A percentile compares a stretch with the other conserved stretches of the same genome.
phyloP scores from a whole-genome alignment of 2,797 vertebrate species.

The Luscinia luscinia region DNA sequence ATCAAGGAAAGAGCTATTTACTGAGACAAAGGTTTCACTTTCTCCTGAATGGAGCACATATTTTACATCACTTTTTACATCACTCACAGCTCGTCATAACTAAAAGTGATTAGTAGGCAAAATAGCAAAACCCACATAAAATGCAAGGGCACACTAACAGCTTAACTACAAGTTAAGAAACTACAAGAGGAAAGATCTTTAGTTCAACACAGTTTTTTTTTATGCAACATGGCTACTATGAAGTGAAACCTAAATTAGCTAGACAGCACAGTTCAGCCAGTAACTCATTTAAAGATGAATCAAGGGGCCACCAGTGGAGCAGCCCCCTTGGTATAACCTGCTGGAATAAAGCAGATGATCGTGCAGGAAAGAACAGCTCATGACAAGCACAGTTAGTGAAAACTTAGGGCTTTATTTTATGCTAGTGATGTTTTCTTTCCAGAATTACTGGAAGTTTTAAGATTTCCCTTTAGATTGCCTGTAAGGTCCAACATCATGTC shows the following conservation, averaged over 20 bases:
- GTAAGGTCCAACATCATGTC: not conserved
- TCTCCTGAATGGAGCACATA: not conserved
- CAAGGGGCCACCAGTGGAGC: not conserved
- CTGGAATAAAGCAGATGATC: constrained; percentile 42
- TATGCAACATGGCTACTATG: not conserved
- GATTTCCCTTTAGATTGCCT: not conserved
- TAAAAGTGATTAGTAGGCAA: not conserved
- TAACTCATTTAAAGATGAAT: not conserved
- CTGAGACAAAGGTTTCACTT: not conserved
- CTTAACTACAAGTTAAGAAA: not conserved
- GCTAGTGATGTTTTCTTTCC: not conserved
- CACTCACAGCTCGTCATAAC: not conserved
- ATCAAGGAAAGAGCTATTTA: not conserved
- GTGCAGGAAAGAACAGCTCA: constrained; percentile 44
- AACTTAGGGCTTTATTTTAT: not conserved
- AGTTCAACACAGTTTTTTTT: not conserved
- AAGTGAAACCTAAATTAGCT: not conserved
- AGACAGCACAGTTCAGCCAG: not conserved
- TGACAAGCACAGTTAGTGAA: constrained; percentile 58
- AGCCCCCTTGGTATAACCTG: not conserved
- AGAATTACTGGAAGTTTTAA: not conserved
- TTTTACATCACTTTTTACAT: not conserved
- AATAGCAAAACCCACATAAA: not conserved
- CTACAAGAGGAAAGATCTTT: not conserved
- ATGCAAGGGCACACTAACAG: not conserved